Evolutionary conservation across 2,113 vertebrate genomes (phyloP).

Genomic region (Glareola pratincola): DNA sequence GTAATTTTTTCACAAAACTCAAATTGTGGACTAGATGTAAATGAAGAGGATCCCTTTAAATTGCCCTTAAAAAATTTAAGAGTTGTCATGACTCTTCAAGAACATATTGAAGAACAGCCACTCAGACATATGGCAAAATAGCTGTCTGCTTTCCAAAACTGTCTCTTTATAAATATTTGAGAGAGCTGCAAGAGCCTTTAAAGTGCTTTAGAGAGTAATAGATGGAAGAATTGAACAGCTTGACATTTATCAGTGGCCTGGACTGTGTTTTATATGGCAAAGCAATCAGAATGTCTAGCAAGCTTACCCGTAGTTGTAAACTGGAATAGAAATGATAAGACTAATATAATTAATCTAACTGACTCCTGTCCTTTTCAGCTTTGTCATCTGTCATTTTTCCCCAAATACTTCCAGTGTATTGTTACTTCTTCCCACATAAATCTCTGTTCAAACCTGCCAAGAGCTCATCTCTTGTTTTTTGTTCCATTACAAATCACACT

Average conservation of each 20-base stretch:
- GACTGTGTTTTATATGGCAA: background rate
- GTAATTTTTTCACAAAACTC: background rate
- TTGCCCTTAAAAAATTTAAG: background rate
- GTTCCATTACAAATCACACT: background rate
- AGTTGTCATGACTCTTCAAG: constrained; percentile 1
- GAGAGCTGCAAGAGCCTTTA: background rate
- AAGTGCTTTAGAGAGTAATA: constrained; percentile 2
- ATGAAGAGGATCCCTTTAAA: background rate
- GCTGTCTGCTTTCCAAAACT: constrained; percentile 5
- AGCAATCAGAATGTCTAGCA: background rate
- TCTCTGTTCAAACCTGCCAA: background rate
- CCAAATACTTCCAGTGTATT: background rate
- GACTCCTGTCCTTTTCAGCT: background rate
- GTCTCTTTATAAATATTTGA: constrained; percentile 15
- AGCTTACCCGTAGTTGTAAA: background rate
- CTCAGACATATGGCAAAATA: constrained; percentile 16
- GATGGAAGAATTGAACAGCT: background rate
- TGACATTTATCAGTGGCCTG: background rate
- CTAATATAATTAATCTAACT: background rate
- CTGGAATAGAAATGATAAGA: background rate
- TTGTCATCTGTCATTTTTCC: background rate
- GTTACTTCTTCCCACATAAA: background rate
- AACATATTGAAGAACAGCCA: background rate
- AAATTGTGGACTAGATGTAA: background rate
- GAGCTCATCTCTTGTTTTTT: background rate